Conservation (phyloP, 1,140 invertebrate genomes). For the Nephotettix cincticeps region DNA sequence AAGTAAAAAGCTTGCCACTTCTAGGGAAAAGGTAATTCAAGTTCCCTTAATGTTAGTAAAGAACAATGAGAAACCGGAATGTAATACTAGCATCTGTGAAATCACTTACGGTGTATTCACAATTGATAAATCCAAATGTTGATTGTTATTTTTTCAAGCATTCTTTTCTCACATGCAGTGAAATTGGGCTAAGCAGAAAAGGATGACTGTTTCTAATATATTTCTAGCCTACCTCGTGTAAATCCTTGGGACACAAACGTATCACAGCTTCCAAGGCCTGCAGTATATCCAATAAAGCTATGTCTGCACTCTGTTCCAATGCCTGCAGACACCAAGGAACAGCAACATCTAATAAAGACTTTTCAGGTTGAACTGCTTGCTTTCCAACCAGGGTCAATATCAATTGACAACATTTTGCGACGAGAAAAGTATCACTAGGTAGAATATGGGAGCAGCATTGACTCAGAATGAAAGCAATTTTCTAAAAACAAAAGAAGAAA, state of each 20-base stretch:
- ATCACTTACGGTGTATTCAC: neutral
- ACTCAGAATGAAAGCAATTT: neutral
- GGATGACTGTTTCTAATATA: no score
- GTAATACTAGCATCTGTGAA: neutral
- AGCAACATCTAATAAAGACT: neutral
- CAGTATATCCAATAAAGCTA: conserved; percentile 29
- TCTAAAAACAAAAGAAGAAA: conserved; percentile 10
- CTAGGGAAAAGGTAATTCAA: no score
- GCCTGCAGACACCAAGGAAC: conserved; percentile 15
- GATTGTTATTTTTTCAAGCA: neutral
- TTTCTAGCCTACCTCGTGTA: neutral
- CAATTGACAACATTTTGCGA: conserved; percentile 27
- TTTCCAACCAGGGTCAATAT: conserved; percentile 15
- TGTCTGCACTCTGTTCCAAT: conserved; percentile 11
- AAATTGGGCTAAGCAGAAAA: no score
- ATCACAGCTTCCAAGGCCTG: conserved; percentile 24
- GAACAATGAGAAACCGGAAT: neutral
- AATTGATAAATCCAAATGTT: neutral
- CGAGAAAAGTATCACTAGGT: conserved; percentile 23
- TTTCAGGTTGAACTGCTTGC: neutral
- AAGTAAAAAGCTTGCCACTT: no score
- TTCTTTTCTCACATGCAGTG: neutral
- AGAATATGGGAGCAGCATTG: conserved; percentile 16
- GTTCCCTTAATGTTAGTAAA: no score
- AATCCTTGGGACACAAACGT: neutral